Evolutionary conservation across 1,140 invertebrate genomes (phyloP).

Genomic region (Cryptotermes secundus): DNA sequence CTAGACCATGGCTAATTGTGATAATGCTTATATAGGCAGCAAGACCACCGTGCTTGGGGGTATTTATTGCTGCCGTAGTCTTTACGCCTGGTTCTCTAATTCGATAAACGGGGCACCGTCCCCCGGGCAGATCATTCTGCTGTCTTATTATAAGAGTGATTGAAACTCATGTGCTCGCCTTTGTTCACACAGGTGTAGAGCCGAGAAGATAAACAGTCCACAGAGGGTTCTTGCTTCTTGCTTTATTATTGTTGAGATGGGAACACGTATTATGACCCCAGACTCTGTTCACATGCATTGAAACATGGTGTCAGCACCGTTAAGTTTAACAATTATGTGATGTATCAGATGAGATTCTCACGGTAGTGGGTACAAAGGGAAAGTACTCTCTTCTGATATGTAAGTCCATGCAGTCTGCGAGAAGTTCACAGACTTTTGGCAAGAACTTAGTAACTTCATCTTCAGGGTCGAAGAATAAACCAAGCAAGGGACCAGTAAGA

Average conservation of each 20-base stretch:
- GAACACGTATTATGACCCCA: no score
- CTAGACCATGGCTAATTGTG: constrained; percentile 10
- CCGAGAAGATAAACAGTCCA: neutral
- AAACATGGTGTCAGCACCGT: no score
- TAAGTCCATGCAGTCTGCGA: no score
- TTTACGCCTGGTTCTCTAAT: constrained; percentile 14
- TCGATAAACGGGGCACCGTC: constrained; percentile 13
- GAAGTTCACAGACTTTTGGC: no score
- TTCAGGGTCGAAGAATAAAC: no score
- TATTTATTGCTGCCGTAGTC: neutral
- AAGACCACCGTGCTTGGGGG: neutral
- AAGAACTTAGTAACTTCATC: no score
- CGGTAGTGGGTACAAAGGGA: no score
- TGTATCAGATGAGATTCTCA: no score
- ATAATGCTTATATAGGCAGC: neutral
- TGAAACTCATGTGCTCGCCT: neutral
- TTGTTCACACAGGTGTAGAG: constrained; percentile 2
- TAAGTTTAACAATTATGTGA: no score
- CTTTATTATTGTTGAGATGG: neutral
- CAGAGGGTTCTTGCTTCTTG: neutral
- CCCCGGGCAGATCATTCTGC: constrained; percentile 11
- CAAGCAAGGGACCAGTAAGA: no score
- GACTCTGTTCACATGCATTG: no score
- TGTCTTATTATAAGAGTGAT: constrained; percentile 2
- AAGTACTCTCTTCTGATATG: no score